These are phyloP conservation scores for Calvadosia cruxmelitensis DNA, from an alignment of 30 jellyfish, hydroid and myxozoan species.

Conservation along the genomic window DNA sequence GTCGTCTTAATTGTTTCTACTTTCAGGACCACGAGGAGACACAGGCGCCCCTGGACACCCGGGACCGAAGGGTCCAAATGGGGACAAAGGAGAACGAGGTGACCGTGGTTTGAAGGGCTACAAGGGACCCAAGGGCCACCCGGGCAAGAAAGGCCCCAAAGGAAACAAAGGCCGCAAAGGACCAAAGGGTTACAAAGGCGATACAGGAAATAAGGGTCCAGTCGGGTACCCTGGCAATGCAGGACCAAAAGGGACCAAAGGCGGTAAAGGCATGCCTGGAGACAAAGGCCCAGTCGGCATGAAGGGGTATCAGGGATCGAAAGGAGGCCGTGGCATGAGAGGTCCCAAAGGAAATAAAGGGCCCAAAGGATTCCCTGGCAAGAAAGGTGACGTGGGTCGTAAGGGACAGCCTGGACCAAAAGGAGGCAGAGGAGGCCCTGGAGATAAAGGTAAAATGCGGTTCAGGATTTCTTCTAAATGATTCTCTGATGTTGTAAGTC, in stretches of 20 bases:
- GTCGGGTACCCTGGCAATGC: background rate
- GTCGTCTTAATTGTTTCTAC: background rate
- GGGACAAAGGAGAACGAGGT: background rate
- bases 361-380: background rate
- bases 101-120: background rate
- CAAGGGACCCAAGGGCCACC: background rate
- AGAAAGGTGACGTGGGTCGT: background rate
- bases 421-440: slow-evolving; percentile 1
- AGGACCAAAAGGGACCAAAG: background rate
- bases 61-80: background rate
- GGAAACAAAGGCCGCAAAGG: background rate
- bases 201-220: background rate
- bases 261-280: background rate
- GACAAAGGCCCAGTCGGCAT: background rate
- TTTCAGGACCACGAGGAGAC: background rate
- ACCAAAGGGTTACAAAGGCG: background rate
- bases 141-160: background rate
- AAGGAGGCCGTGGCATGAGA: background rate
- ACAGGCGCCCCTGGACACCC: background rate
- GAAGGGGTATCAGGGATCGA: background rate
- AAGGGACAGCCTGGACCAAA: background rate
- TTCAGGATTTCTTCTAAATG: too few species aligned
- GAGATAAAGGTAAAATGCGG: too few species aligned
- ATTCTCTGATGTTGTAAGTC: too few species aligned
- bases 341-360: background rate